Percentiles rank a stretch among this genome's conserved stretches.
Evolutionary conservation across 2,797 vertebrate genomes (phyloP).

Genomic region (Loriculus beryllinus): DNA sequence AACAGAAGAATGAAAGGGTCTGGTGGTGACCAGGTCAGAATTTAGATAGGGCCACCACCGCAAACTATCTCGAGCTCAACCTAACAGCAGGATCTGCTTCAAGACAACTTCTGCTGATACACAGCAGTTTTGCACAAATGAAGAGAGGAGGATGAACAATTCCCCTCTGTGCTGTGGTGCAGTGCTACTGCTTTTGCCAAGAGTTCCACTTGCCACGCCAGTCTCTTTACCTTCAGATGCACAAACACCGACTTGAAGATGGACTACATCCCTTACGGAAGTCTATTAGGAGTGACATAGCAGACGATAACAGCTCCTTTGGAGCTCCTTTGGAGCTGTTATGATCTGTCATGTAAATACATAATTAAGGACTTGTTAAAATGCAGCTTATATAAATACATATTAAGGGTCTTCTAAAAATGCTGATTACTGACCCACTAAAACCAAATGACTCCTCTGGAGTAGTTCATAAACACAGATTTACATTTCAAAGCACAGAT

Average conservation of each 20-base stretch:
- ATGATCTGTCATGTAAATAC: conserved; percentile 13
- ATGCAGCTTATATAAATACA: conserved; percentile 49
- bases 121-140: background rate
- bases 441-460: background rate
- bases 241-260: background rate
- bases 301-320: background rate
- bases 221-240: background rate
- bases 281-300: background rate
- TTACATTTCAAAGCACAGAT: background rate
- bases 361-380: conserved; percentile 35
- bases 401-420: conserved; percentile 32
- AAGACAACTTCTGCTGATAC: background rate
- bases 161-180: background rate
- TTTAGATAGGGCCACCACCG: too few species aligned
- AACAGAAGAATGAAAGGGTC: background rate
- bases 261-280: background rate
- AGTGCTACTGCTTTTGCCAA: background rate
- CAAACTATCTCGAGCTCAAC: background rate
- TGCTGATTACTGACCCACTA: background rate
- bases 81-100: background rate
- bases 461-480: background rate
- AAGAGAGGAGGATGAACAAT: background rate
- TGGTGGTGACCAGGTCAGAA: too few species aligned
- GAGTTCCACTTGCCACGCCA: background rate
- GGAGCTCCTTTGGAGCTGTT: background rate